Evolutionary conservation across 2,888 invertebrate species (phyloP), one percentile per base, ranked within the genome.

Genomic region (Agriopis leucophaearia): DNA sequence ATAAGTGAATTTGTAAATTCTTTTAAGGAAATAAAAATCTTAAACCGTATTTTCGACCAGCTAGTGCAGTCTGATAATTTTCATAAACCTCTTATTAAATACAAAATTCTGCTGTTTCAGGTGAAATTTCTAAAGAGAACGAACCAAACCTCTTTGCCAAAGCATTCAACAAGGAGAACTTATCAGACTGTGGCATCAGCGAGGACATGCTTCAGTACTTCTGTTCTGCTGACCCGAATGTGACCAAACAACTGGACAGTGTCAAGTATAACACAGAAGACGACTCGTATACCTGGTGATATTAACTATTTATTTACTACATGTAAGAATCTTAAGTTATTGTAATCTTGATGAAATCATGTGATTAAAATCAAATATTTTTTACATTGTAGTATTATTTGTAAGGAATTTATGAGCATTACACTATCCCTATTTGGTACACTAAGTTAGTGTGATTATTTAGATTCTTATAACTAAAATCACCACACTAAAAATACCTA

Each of bases 161-260:
- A 83, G 96, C 97, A 0, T 98, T 98, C 89, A 96, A 96, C 57
- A 95, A 96, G 80, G 97, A 97, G 88, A 98, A 97, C 88, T 94
- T 98, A n/a, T 97, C 97, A 0, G 98, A 98, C 86, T 98, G 98
- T 83, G 98, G 98, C 8, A 93, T 98, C 40, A 95, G 91, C 72
- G 88, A 94, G 8, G 90, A 92, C 35, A 91, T 96, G 81, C 86
- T 97, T n/a, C 94, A 95, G 74, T 94, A 95, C 67, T 96, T 97
- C 87, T 97, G 97, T 81, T 94, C 94, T 0, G 83, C 95, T 0
- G 95, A 96, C 80, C 89, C 94, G 0, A 81, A 83, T 15, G 78
- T 91, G 9, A 90, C 96, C 15, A 88, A 92, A 74, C 88, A 94
- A 55, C 82, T 96, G 38, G 96, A 96, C 78, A 95, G 96, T 81